Base-by-base conservation (phyloP, 2,113 vertebrate genomes). In the human region DNA sequence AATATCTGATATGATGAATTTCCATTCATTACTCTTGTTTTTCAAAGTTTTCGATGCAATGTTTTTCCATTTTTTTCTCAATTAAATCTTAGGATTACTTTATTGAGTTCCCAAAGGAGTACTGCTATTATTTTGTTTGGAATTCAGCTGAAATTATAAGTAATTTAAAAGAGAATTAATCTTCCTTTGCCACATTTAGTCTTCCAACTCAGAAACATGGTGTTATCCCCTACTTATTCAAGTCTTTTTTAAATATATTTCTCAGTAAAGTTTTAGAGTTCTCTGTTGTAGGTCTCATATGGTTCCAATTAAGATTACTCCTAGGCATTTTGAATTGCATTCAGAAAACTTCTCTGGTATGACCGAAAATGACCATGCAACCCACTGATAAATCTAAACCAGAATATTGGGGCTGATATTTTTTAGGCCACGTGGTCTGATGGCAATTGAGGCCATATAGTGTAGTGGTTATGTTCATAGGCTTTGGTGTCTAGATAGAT, bases 241-340 rank as follows among this genome's bases (percentile, higher is more conserved):
- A 87, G 27, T 78, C 35, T 85, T n/a, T 94, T 95, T 72, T 13
- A 2, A 64, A 81, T 88, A 32, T 48, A 90, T 88, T 96, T 91
- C 55, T 96, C 66, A 82, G 25, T 50, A 50, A 94, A 75, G 3
- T 94, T 83, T 92, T 95, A 92, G 75, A 76, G 84, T 79, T 79
- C 35, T 92, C 14, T 83, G 95, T 79, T 87, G 6, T 95, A 61
- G 52, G 25, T 79, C 78, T 96, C 88, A 55, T 18, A 70, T 92
- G 80, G 45, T 92, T 97, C 90, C 94, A 89, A 95, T 97, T 92
- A 92, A 89, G 48, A 81, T 90, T 87, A 95, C 32, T 88, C 25
- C 18, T 89, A 94, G 57, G 27, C 48, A 96, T 88, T 96, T 95
- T 97, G 83, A 17, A 97, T 83, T 94, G 89, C 68, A 87, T 83